Base-by-base conservation (phyloP, 2,888 invertebrate species). In the Cryptocephalus moraei region DNA sequence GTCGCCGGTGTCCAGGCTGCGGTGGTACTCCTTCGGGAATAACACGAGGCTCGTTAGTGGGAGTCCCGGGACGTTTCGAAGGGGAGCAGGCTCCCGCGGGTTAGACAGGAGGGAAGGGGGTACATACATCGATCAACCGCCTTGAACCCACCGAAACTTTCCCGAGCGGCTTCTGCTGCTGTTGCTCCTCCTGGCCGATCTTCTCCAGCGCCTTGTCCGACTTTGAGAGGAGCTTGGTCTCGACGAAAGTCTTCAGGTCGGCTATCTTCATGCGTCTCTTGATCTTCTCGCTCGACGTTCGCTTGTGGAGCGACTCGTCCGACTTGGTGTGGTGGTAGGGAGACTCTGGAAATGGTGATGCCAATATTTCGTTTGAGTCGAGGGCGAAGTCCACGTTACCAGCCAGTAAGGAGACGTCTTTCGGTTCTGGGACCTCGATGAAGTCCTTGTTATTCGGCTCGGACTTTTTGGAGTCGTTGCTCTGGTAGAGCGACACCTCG, bases 161-260 rank as follows among this genome's bases (percentile, higher is more conserved):
- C 61, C 77, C 64, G 49, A 70, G 53, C 43, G 64, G 58, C 56
- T 68, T 69, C 44, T 81, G 76, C 56, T 68, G 69, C 44, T 81
- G 76, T 57, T 84, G 76, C 58, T 86, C 86, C 31, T 89, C 87
- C 43, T 86, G 82, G 50, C 88, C 90, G 64, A 91, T 88, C 74
- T 87, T 91, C 71, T 91, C 91, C 60, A 93, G 72, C 50, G 90
- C 88, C 70, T 90, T 91, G 61, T 92, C 91, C 1, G 92, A 92
- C 70, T 91, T 91, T 0, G 91, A 92, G 47, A 92, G 75, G 58
- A 92, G 73, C 70, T 91, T 91, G 0, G 90, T 91, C 68, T 93
- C 94, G 11, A 93, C 91, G 62, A 94, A 92, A 1, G 91, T 88
- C 67, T 87, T 84, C 34, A 94, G 70, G 64, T 93, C 94, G 0